phyloP scores from a whole-genome alignment of 2,113 vertebrate genomes.

The Myodes glareolus region DNA sequence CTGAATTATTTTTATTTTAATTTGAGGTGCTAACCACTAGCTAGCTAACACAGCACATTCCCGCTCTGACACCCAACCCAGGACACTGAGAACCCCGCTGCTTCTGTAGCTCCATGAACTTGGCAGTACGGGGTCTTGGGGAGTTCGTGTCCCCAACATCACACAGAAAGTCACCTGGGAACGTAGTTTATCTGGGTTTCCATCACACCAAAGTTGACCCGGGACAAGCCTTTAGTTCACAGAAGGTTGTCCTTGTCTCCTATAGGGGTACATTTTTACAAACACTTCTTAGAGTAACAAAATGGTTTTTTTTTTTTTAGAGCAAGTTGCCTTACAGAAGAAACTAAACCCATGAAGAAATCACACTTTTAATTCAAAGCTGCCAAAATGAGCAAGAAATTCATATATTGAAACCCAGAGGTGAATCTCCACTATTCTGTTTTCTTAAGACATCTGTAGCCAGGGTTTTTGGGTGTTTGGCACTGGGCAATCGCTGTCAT shows the following conservation, averaged over 20 bases:
- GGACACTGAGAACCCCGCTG: background rate
- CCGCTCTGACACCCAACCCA: background rate
- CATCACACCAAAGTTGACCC: background rate
- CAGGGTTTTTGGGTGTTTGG: background rate
- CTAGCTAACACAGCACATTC: background rate
- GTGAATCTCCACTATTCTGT: background rate
- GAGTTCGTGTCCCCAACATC: background rate
- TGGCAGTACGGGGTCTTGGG: background rate
- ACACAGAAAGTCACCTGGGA: background rate
- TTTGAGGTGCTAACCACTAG: background rate
- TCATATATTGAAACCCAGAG: background rate
- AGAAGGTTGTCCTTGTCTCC: background rate
- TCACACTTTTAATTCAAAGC: conserved; percentile 8
- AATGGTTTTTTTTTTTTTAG: background rate
- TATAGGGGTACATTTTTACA: background rate
- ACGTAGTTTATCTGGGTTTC: background rate
- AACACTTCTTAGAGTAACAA: background rate
- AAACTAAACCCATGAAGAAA: background rate
- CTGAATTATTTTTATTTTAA: background rate
- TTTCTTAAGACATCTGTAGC: background rate
- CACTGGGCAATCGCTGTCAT: background rate
- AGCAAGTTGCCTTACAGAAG: background rate
- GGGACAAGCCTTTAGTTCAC: background rate
- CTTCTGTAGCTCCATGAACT: background rate
- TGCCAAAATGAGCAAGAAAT: background rate